A percentile compares a stretch with the other conserved stretches of the same genome.
Conservation (phyloP, 2,113 vertebrate genomes). For the Pituophis catenifer region DNA sequence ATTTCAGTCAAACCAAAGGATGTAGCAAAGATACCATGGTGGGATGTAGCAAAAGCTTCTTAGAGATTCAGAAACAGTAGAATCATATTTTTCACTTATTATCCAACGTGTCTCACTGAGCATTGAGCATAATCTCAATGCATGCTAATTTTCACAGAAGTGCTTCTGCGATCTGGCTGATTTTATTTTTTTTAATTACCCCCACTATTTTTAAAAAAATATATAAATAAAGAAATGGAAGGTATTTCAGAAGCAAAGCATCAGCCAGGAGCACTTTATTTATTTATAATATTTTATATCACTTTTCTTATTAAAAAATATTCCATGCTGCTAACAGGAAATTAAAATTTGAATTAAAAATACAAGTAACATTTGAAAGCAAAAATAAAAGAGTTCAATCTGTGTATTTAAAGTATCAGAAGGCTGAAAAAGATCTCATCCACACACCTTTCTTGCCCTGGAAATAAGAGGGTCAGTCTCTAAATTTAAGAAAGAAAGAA, state of each 20-base stretch:
- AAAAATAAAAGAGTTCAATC: background rate
- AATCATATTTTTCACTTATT: background rate
- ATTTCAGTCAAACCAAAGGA: background rate
- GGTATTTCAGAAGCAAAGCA: background rate
- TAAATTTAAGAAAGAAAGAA: background rate
- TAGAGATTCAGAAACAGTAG: background rate
- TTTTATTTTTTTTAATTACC: background rate
- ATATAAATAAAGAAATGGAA: background rate
- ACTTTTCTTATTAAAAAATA: background rate
- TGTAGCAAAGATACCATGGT: background rate
- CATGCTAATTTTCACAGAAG: background rate
- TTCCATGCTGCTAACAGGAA: background rate
- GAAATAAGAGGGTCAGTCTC: background rate
- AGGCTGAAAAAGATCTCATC: background rate
- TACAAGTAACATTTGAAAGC: background rate
- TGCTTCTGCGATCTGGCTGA: background rate
- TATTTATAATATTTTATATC: background rate
- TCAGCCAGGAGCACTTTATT: background rate
- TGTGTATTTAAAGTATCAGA: background rate
- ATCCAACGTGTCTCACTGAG: background rate
- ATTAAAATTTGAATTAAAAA: background rate
- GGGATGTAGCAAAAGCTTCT: background rate
- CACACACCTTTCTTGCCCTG: background rate
- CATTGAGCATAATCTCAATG: background rate
- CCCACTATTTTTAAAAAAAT: background rate